Base-by-base conservation (phyloP, 2,797 vertebrate species). In the Pseudocheirus occidentalis region DNA sequence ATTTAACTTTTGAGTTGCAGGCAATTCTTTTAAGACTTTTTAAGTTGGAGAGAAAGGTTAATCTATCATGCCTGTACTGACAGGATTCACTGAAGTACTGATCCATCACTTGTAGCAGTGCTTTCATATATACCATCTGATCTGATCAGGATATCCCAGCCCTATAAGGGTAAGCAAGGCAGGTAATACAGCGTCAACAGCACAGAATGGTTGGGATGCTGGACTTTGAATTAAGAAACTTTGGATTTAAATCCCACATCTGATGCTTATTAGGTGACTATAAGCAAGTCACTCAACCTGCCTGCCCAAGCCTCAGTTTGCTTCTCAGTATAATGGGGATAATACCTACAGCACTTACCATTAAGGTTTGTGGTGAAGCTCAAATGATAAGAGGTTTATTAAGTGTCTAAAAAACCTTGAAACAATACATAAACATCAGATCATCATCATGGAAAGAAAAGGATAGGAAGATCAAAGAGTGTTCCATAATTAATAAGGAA, bases 191-290 rank as follows among this genome's bases (percentile, higher is more conserved):
- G 18, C n/a, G 10, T 40, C n/a, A 81, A 46, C 0, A 2, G 18
- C 34, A 18, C 24, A 46, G 46, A 46, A 13, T 24, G 66, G n/a
- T 81, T 46, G n/a, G 13, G n/a, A 18, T 81, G 66, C 6, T 81
- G 6, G 66, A 24, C 66, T 81, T 46, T 24, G 40, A 40, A 81
- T 40, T 81, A 81, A n/a, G 34, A 73, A 81, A n/a, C 3, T 13
- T 89, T 92, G 40, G 92, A 66, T 24, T 96, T 57, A 95, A 40
- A 46, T 92, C 66, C 18, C 94, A 87, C 31, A n/a, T 73, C 58
- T 13, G 31, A 55, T 11, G 66, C 11, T 95, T 55, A 92, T 24
- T 90, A 62, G 29, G n/a, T 62, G 91, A 57, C 58, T 40, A 57
- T 50, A 52, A 59, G 40, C 90, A 96, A 91, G 50, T 90, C 90